Base-by-base conservation (phyloP, 2,113 vertebrate species). In the Tamias sibiricus region DNA sequence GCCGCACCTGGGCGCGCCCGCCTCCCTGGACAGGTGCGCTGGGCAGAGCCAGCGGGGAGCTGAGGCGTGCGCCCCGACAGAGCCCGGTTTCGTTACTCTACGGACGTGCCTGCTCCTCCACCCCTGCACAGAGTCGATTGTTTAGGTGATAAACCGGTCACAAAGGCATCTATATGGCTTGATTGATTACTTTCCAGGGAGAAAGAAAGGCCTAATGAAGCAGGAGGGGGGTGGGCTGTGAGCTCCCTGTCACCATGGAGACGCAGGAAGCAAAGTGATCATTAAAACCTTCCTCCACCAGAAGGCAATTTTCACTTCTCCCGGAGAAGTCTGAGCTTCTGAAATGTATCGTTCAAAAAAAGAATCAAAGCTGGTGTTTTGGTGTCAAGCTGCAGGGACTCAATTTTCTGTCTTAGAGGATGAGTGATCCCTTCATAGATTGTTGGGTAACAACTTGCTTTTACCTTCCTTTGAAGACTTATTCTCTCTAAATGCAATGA, bases 241-340 rank as follows among this genome's bases (percentile, higher is more conserved):
- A 93, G 97, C 95, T 62, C 19, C 96, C 92, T 6, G 94, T 99
- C 98, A 52, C 98, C 98, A 99, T 99, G 98, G 99, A 98, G 98
- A 99, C 98, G 1, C 95, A 95, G 98, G 97, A 98, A 98, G 98
- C 98, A 98, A 98, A 98, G 98, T 96, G 97, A 82, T 97, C 98
- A 98, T 99, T 98, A 98, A 98, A 97, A 42, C 97, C 98, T 97
- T 97, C 98, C 98, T 98, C 97, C 81, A 66, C 97, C 17, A 95
- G 97, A 97, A 98, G 98, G 98, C 96, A 98, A 98, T 99, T 98
- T 97, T 98, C 98, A 92, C 98, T 98, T 97, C 97, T 82, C 0
- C 30, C 71, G 81, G 97, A 93, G 98, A 97, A 97, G 96, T 94
- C 75, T 94, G 97, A 95, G 98, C 97, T 96, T 69, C 62, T 28